A percentile compares a stretch with the other conserved stretches of the same genome.
Conservation (phyloP, 2,113 vertebrate species). For the Brachyistius frenatus region DNA sequence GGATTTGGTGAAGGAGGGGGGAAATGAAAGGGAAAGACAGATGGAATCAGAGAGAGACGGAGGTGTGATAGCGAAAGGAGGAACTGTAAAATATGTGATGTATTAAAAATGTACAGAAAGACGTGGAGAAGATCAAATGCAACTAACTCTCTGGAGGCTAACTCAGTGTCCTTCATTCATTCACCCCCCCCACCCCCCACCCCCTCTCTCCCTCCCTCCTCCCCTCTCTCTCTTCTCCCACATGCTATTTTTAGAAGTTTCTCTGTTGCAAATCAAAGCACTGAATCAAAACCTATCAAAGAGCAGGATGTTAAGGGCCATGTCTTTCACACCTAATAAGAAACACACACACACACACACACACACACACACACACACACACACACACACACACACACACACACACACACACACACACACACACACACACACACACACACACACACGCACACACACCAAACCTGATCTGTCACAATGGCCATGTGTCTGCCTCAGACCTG, state of each 20-base stretch:
- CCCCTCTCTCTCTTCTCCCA: constrained; percentile 33
- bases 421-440: constrained; percentile 28
- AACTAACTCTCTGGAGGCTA: constrained; percentile 62
- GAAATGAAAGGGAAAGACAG: constrained; percentile 52
- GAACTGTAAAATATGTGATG: constrained; percentile 52
- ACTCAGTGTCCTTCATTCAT: constrained; percentile 55
- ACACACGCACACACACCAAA: constrained; percentile 24
- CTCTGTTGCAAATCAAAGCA: constrained; percentile 74
- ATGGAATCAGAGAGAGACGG: constrained; percentile 51
- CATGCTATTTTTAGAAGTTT: constrained; percentile 81
- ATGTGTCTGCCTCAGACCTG: constrained; percentile 49
- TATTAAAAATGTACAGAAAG: constrained; percentile 46
- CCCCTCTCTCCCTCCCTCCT: constrained; percentile 22
- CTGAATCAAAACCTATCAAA: constrained; percentile 74
- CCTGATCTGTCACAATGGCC: constrained; percentile 34
- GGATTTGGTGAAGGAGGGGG: background rate
- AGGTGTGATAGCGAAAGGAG: constrained; percentile 57
- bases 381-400: constrained; percentile 37
- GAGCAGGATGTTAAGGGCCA: constrained; percentile 66
- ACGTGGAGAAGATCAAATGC: constrained; percentile 55
- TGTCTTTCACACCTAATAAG: constrained; percentile 65
- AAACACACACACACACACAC: constrained; percentile 31
- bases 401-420: constrained; percentile 35
- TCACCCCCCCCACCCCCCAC: constrained; percentile 19
- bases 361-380: constrained; percentile 37